These are phyloP conservation scores for Yponomeuta malinellus DNA, from an alignment of 2,888 invertebrate species.

Conservation along the genomic window DNA sequence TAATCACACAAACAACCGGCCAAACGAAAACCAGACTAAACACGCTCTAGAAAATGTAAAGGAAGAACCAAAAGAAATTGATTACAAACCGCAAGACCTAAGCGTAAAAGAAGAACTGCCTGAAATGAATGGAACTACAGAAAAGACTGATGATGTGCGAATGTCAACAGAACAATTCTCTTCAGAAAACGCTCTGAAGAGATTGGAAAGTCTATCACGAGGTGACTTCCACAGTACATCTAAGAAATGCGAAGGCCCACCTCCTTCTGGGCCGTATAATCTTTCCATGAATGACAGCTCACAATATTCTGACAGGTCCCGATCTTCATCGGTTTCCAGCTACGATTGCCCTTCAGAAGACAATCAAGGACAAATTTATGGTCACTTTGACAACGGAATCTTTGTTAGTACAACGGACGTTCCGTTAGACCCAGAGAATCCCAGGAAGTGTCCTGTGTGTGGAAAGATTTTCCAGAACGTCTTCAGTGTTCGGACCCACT, in stretches of 20 bases:
- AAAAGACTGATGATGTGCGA: slow-evolving; percentile 29
- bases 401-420: slow-evolving; percentile 86
- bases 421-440: slow-evolving; percentile 94
- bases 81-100: slow-evolving; percentile 47
- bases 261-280: slow-evolving; percentile 47
- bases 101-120: slow-evolving; percentile 55
- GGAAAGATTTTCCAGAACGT: slow-evolving; percentile 95
- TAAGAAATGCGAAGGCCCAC: slow-evolving; percentile 45
- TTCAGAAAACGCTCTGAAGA: slow-evolving; percentile 82
- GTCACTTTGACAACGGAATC: slow-evolving; percentile 83
- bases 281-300: slow-evolving; percentile 54
- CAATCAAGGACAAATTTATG: slow-evolving; percentile 79
- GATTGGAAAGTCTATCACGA: slow-evolving; percentile 87
- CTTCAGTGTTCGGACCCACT: slow-evolving; percentile 95
- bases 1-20: neutral
- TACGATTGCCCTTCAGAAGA: slow-evolving; percentile 77
- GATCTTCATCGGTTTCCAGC: slow-evolving; percentile 78
- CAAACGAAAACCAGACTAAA: slow-evolving; percentile 3
- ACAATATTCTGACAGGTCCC: slow-evolving; percentile 70
- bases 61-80: slow-evolving; percentile 45
- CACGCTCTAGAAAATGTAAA: slow-evolving; percentile 29
- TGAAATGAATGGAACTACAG: slow-evolving; percentile 52
- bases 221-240: slow-evolving; percentile 79
- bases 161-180: slow-evolving; percentile 45
- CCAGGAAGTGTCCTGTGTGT: slow-evolving; percentile 92